phyloP scores from a whole-genome alignment of 2,113 vertebrate species.

The Sclerurus mexicanus region DNA sequence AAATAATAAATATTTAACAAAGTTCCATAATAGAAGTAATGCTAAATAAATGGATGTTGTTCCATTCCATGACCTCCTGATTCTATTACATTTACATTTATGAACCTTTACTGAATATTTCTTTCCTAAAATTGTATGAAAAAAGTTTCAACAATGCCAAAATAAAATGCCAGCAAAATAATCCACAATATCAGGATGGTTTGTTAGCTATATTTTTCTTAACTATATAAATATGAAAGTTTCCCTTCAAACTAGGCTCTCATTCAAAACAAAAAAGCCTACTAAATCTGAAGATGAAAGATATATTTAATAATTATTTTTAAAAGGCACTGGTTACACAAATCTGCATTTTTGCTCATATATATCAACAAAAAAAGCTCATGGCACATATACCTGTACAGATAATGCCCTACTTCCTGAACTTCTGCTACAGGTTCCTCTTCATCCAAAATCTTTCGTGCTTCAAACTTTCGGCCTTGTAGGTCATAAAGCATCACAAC shows the following conservation, averaged over 20 bases:
- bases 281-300: background rate
- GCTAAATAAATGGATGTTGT: background rate
- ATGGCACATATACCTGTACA: constrained; percentile 73
- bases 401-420: constrained; percentile 77
- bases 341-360: background rate
- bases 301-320: background rate
- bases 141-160: background rate
- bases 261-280: background rate
- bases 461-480: constrained; percentile 87
- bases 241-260: background rate
- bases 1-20: background rate
- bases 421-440: constrained; percentile 76
- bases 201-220: background rate
- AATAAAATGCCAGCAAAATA: background rate
- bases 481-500: constrained; percentile 89
- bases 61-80: background rate
- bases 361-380: background rate
- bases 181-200: background rate
- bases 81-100: background rate
- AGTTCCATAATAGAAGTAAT: background rate
- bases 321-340: background rate
- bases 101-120: background rate
- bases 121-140: background rate
- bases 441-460: constrained; percentile 41
- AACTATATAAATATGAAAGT: background rate